Evolutionary conservation across 2,113 vertebrate species (phyloP), one percentile per base, ranked within the genome.

Genomic region (Anguilla japonica): DNA sequence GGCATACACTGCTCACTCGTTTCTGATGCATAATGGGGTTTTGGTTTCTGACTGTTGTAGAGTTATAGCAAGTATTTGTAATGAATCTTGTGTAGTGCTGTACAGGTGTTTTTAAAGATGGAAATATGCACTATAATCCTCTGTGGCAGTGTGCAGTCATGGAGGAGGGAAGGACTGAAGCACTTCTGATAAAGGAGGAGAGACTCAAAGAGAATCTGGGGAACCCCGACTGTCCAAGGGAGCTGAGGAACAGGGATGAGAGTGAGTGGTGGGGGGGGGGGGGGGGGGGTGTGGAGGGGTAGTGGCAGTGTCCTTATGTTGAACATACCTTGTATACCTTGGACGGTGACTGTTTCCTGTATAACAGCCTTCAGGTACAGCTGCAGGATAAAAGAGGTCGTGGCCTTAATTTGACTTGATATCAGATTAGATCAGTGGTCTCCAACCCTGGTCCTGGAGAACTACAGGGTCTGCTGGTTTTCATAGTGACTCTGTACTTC

Each of bases 161-260:
- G 50, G 41, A 80, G 75, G 84, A 85, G 14, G 46, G 50, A 2
- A 41, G 29, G 50, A 15, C 84, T 75, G 41, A 84, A 43, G 3
- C 75, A 41, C 39, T 46, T 29, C 29, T 56, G 13, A 80, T 85
- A 43, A 91, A 91, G 83, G 57, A 84, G 26, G 90, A 90, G 82
- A 84, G 67, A 34, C 13, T 87, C 15, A 86, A 88, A 57, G 90
- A 87, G 39, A 87, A 85, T 8, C 75, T 60, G 7, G 53, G 14
- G 29, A 34, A 79, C 34, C 81, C 82, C 85, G 53, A 34, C 26
- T 5, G 40, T 13, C 22, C 40, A 41, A 50, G 75, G 18, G 41
- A 67, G 18, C n/a, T 78, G 11, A 75, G 40, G 60, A 82, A 84
- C 80, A 34, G 29, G 81, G 80, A 43, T 6, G 41, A 80, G 22